Evolutionary conservation across 2,797 vertebrate species (phyloP).

Genomic region (Takifugu rubripes): DNA sequence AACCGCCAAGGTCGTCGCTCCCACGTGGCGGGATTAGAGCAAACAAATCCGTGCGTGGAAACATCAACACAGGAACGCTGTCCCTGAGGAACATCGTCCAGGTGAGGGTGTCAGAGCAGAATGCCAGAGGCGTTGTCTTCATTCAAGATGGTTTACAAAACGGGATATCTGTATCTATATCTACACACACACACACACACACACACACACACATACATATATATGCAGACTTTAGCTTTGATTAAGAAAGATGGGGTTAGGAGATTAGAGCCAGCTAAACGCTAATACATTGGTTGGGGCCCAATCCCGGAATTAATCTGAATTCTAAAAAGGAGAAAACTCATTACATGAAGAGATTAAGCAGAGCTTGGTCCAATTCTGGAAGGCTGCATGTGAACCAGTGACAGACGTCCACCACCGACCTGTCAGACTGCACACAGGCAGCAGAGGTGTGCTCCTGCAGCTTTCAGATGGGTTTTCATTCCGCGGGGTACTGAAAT

Average conservation of each 20-base stretch:
- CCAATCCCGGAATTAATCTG: constrained; percentile 90
- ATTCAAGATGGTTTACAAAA: constrained; percentile 67
- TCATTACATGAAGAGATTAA: constrained; percentile 86
- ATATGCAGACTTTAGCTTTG: constrained; percentile 78
- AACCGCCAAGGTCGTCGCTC: constrained; percentile 1
- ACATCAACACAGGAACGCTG: constrained; percentile 29
- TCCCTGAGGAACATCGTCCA: too few species aligned
- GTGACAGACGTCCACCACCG: constrained; percentile 17
- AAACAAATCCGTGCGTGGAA: background rate
- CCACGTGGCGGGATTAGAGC: constrained; percentile 8
- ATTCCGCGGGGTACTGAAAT: constrained; percentile 7
- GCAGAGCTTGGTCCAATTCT: constrained; percentile 71
- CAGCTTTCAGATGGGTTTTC: constrained; percentile 3
- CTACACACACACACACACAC: too few species aligned
- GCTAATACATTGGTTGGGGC: constrained; percentile 84
- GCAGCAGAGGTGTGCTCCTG: background rate
- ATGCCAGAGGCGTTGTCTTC: constrained; percentile 78
- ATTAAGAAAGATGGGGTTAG: constrained; percentile 88
- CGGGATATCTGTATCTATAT: too few species aligned
- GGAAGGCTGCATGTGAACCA: constrained; percentile 48
- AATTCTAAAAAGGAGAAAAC: constrained; percentile 74
- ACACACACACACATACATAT: constrained; percentile 48
- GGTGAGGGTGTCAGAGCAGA: constrained; percentile 23
- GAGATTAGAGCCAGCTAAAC: constrained; percentile 84
- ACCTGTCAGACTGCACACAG: constrained; percentile 34